Evolutionary conservation across 2,797 vertebrate genomes (phyloP).

Genomic region (Mus minutoides): DNA sequence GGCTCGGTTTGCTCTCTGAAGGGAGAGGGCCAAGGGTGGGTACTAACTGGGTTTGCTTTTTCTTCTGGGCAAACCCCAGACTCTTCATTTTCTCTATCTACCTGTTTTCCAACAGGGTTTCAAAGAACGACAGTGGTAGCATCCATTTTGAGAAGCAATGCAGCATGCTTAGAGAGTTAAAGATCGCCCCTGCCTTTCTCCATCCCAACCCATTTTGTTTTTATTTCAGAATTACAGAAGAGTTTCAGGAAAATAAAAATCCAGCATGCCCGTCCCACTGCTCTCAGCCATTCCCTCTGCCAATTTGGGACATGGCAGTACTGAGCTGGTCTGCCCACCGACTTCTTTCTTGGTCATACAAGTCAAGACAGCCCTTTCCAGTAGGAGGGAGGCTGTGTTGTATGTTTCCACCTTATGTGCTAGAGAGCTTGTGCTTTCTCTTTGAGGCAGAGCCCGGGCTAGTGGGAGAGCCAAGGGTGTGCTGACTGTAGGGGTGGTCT

Average conservation of each 20-base stretch:
- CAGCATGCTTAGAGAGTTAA: not conserved
- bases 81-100: not conserved
- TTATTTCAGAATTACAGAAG: conserved; percentile 36
- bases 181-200: not conserved
- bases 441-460: not conserved
- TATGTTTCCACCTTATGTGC: not conserved
- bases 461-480: not conserved
- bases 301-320: not conserved
- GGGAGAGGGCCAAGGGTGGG: no score
- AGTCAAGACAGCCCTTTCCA: not conserved
- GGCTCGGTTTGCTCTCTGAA: not conserved
- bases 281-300: not conserved
- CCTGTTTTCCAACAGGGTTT: not conserved
- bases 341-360: not conserved
- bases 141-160: not conserved
- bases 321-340: not conserved
- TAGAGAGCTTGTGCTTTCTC: not conserved
- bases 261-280: no score
- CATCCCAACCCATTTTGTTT: not conserved
- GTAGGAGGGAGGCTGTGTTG: not conserved
- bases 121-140: not conserved
- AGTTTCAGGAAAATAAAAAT: not conserved
- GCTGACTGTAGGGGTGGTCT: not conserved
- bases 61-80: not conserved
- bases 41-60: not conserved